Conservation (phyloP, 1,140 invertebrate genomes). For the Bombus sibiricus region DNA sequence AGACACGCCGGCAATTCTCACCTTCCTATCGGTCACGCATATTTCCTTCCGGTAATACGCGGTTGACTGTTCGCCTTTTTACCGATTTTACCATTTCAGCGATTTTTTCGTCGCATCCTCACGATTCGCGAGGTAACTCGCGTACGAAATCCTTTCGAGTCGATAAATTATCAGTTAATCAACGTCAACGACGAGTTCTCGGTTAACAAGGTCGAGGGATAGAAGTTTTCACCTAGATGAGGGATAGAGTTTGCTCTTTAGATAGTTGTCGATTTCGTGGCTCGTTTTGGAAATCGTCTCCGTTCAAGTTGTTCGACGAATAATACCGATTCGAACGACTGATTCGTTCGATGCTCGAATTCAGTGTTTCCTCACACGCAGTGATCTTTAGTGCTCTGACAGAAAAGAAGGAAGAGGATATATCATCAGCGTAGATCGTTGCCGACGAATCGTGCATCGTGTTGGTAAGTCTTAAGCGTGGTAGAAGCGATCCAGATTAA, state of each 20-base stretch:
- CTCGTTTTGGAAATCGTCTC: neutral
- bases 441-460: neutral
- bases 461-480: slow-evolving; percentile 30
- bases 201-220: neutral
- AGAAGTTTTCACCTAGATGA: neutral
- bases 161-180: neutral
- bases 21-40: slow-evolving; percentile 12
- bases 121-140: neutral
- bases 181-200: too few species aligned
- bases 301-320: neutral
- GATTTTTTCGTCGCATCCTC: neutral
- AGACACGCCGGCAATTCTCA: slow-evolving; percentile 30
- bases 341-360: slow-evolving; percentile 2
- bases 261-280: slow-evolving; percentile 28
- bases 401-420: slow-evolving; percentile 43
- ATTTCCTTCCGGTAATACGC: slow-evolving; percentile 6
- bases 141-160: neutral
- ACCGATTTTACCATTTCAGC: neutral
- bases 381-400: slow-evolving; percentile 53
- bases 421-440: neutral
- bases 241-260: slow-evolving; percentile 24
- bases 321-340: neutral
- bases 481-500: neutral
- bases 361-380: slow-evolving; percentile 50
- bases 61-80: neutral